Evolutionary conservation across 1,140 invertebrate genomes (phyloP).

Genomic region (Doryteuthis pealeii): DNA sequence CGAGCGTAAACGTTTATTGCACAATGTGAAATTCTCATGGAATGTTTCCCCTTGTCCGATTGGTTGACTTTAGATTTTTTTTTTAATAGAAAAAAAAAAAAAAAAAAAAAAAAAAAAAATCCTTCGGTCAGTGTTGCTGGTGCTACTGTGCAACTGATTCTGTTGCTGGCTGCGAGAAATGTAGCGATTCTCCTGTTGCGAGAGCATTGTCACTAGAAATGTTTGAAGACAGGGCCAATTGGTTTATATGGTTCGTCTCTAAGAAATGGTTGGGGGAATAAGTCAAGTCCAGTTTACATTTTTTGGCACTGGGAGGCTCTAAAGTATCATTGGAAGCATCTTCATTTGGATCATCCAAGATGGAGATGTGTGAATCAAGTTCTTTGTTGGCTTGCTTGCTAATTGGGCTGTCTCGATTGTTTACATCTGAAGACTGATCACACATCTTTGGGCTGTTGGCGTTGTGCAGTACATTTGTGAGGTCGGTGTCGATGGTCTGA

Average conservation of each 20-base stretch:
- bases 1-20: conserved; percentile 4
- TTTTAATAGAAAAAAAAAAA: neutral
- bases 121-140: no score
- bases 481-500: neutral
- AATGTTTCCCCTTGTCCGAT: neutral
- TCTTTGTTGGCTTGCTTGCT: neutral
- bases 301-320: conserved; percentile 8
- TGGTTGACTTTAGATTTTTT: neutral
- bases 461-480: neutral
- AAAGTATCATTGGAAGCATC: neutral
- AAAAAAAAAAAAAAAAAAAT: no score
- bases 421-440: neutral
- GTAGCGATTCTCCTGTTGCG: neutral
- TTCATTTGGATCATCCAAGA: neutral
- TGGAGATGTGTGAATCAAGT: neutral
- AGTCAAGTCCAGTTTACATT: conserved; percentile 11
- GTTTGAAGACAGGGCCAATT: neutral
- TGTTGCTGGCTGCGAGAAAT: neutral
- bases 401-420: neutral
- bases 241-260: neutral
- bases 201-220: neutral
- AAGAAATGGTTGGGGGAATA: neutral
- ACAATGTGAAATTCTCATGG: conserved; percentile 11
- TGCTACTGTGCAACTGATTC: conserved; percentile 5
- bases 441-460: neutral